These are phyloP conservation scores for Leiothrix lutea DNA, from an alignment of 2,113 vertebrate species.

Conservation along the genomic window DNA sequence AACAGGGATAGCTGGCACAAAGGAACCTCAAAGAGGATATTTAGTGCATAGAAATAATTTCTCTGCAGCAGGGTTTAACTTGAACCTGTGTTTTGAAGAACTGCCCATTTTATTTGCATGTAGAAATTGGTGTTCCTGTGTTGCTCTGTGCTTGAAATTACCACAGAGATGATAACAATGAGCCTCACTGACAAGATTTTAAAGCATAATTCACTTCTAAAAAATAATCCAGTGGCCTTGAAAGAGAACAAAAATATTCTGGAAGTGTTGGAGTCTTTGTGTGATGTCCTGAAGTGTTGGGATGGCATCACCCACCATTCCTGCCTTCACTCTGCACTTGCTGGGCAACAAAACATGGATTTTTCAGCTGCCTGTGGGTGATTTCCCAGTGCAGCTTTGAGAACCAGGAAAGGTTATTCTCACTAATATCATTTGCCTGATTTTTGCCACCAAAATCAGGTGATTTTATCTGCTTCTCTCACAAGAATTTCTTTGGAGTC, in stretches of 20 bases:
- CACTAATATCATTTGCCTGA: neutral
- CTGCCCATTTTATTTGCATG: neutral
- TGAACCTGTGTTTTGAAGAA: neutral
- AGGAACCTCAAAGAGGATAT: neutral
- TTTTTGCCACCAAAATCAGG: neutral
- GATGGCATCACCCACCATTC: neutral
- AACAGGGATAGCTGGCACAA: neutral
- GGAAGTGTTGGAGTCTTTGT: neutral
- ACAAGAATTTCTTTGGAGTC: neutral
- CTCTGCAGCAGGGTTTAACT: neutral
- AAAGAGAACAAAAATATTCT: neutral
- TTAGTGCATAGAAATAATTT: neutral
- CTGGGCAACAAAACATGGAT: neutral
- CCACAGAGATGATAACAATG: neutral
- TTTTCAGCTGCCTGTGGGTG: neutral
- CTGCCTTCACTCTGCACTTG: neutral
- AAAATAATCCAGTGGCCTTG: neutral
- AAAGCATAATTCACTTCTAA: neutral
- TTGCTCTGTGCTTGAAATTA: neutral
- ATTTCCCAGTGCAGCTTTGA: neutral
- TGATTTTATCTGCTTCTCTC: neutral
- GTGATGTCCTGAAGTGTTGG: neutral
- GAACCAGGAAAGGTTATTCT: neutral
- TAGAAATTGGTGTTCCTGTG: neutral
- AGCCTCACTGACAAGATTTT: neutral